Evolutionary conservation across 2,888 invertebrate species (phyloP).

Genomic region (Dioctria linearis): DNA sequence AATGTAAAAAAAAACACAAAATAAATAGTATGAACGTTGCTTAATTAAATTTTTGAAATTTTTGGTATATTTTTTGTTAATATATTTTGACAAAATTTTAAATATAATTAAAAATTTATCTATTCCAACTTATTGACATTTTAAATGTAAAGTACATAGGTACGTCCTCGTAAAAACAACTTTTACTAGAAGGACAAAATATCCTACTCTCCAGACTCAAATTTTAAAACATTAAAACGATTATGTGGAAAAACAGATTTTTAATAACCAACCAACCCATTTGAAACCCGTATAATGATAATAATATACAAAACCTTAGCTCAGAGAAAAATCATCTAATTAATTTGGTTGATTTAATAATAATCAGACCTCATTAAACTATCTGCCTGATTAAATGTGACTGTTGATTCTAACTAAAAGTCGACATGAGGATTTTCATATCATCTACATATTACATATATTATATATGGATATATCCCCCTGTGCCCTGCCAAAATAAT

Average conservation of each 20-base stretch:
- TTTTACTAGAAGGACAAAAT: not conserved
- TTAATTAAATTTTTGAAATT: not conserved
- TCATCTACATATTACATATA: no score
- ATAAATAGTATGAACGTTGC: not conserved
- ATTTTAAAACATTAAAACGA: no score
- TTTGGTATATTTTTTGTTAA: not conserved
- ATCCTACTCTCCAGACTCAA: no score
- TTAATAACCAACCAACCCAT: not conserved
- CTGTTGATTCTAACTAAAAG: slow-evolving; percentile 34
- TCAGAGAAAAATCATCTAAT: slow-evolving; percentile 26
- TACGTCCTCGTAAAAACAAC: not conserved
- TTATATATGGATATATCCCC: no score
- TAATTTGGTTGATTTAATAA: slow-evolving; percentile 27
- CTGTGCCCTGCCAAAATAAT: slow-evolving; percentile 1
- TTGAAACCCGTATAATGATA: not conserved
- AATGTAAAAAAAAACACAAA: not conserved
- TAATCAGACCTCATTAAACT: slow-evolving; percentile 10
- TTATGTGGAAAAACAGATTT: not conserved
- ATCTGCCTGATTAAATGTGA: slow-evolving; percentile 34
- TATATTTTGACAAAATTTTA: not conserved
- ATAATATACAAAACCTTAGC: not conserved
- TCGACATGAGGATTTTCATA: not conserved
- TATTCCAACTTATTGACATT: slow-evolving; percentile 20
- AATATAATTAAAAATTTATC: not conserved
- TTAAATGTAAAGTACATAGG: not conserved